These are phyloP conservation scores for Drosophila sordidula DNA, from an alignment of 2,888 invertebrate species.

Conservation along the genomic window DNA sequence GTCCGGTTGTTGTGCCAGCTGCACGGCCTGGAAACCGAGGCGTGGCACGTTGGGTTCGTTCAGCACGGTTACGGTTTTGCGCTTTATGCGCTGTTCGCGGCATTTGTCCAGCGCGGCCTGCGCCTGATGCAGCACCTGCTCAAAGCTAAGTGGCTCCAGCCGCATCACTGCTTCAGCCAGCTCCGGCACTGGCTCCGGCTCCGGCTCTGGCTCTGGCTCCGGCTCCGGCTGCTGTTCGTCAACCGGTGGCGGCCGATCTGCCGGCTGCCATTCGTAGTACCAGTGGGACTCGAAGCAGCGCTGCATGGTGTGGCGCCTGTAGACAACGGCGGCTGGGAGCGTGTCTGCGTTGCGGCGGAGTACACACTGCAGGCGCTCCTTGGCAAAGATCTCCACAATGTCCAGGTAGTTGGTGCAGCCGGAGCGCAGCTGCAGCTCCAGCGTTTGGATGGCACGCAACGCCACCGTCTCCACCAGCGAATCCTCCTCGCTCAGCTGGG, in stretches of 20 bases:
- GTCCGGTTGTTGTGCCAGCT: not conserved
- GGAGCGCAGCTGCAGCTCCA: slow-evolving; percentile 50
- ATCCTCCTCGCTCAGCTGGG: slow-evolving; percentile 60
- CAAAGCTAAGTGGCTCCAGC: slow-evolving; percentile 12
- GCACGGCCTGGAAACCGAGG: not conserved
- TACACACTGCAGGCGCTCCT: slow-evolving; percentile 52
- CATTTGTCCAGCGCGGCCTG: slow-evolving; percentile 31
- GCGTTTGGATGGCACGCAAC: slow-evolving; percentile 70
- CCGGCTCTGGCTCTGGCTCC: not conserved
- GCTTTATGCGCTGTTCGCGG: slow-evolving; percentile 5
- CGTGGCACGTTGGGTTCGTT: slow-evolving; percentile 19
- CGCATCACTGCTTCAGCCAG: not conserved
- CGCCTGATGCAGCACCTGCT: slow-evolving; percentile 44
- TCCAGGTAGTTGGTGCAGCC: slow-evolving; percentile 70
- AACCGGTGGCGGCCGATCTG: not conserved
- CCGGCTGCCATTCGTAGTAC: slow-evolving; percentile 53
- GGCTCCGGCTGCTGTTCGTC: not conserved
- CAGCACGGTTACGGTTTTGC: slow-evolving; percentile 26
- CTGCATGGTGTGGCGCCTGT: slow-evolving; percentile 41
- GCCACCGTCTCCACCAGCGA: slow-evolving; percentile 61
- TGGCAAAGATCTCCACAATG: slow-evolving; percentile 75
- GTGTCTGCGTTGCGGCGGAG: slow-evolving; percentile 22
- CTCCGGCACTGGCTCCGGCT: slow-evolving; percentile 8
- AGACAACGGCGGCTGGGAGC: slow-evolving; percentile 75
- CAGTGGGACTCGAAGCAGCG: slow-evolving; percentile 35